Conservation (phyloP, 2,888 invertebrate species). For the Hetaerina titia region DNA sequence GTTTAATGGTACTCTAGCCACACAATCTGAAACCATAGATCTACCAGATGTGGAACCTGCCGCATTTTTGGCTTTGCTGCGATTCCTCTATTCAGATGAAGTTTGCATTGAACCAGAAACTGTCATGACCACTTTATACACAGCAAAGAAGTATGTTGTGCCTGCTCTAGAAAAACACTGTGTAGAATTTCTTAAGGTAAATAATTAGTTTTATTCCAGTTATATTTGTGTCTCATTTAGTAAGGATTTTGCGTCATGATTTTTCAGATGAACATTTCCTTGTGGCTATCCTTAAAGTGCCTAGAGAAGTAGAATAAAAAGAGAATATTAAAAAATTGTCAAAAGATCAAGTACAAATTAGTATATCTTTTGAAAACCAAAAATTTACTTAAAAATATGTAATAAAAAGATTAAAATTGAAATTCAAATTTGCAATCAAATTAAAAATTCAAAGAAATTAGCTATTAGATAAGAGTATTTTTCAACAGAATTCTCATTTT, state of each 20-base stretch:
- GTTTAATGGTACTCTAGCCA: slow-evolving; percentile 88
- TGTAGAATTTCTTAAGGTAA: slow-evolving; percentile 87
- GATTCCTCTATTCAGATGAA: slow-evolving; percentile 89
- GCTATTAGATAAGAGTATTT: no score
- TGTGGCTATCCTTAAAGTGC: no score
- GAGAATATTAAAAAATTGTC: no score
- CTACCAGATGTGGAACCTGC: slow-evolving; percentile 91
- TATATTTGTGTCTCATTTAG: background rate
- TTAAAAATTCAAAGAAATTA: no score
- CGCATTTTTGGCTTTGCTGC: slow-evolving; percentile 87
- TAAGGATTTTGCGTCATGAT: background rate
- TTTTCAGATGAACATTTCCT: background rate
- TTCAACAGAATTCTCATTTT: no score
- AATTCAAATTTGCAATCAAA: no score
- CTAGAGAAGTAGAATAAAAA: no score
- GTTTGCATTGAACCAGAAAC: slow-evolving; percentile 90
- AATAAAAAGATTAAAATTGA: no score
- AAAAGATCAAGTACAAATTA: no score
- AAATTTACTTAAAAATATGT: no score
- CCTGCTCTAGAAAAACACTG: slow-evolving; percentile 90
- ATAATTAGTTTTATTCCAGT: slow-evolving; percentile 74
- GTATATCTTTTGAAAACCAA: no score
- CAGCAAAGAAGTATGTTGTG: slow-evolving; percentile 92
- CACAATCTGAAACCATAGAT: slow-evolving; percentile 85
- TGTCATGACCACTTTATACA: slow-evolving; percentile 92